Evolutionary conservation across 2,888 invertebrate genomes (phyloP), one percentile per base, ranked within the genome.

Genomic region (Mimachlamys varia): DNA sequence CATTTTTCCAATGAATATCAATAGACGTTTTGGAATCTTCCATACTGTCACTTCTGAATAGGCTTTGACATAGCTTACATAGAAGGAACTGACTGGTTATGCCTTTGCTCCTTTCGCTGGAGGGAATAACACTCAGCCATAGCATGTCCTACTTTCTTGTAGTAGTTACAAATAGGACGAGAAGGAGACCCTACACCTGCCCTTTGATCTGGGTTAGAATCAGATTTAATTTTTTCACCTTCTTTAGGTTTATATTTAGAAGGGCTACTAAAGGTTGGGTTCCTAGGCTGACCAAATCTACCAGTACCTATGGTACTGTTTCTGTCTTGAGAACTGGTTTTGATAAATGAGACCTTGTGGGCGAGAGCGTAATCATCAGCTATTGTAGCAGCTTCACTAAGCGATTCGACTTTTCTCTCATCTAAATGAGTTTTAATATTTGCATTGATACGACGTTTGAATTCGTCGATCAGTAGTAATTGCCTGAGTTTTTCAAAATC

Each of bases 401-500:
- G 76, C 53, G 62, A 87, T n/a, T 89, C 27, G n/a, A n/a, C n/a
- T n/a, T n/a, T n/a, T n/a, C n/a, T n/a, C n/a, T n/a, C n/a, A n/a
- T n/a, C n/a, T n/a, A n/a, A n/a, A n/a, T n/a, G n/a, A n/a, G 89
- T 92, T 89, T 87, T 90, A 4, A 92, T 89, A 19, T 91, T 88
- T 89, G 33, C 27, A 62, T 88, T 76, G 58, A 92, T 27, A 91
- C 92, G 90, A 5, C 88, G 38, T 76, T 91, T 92, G 88, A 92
- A 92, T 76, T 91, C 91, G 58, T 92, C 91, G 33, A 91, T 27
- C 50, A 91, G 58, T 17, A 91, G 55, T 7, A 92, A 62, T 33
- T 92, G 89, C n/a, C n/a, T n/a, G n/a, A n/a, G n/a, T n/a, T n/a
- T n/a, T n/a, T 90, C 89, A 92, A 53, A 92, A 33, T 90, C 55